A percentile compares a stretch with the other conserved stretches of the same genome.
These are phyloP conservation scores for Sitophilus oryzae DNA, from an alignment of 1,140 invertebrate genomes.

Conservation along the genomic window DNA sequence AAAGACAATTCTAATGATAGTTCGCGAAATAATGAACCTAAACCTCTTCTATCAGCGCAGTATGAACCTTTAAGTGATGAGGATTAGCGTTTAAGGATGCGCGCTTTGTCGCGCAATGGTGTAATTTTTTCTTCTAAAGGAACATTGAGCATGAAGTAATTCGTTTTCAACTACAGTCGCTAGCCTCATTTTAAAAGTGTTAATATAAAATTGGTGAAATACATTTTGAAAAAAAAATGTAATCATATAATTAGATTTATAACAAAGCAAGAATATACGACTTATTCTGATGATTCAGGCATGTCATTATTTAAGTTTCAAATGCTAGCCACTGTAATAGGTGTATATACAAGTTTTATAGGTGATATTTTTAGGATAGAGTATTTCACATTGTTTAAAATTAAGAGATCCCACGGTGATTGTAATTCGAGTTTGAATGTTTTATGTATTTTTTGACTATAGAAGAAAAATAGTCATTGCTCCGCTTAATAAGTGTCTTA, in stretches of 20 bases:
- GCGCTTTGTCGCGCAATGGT: constrained; percentile 21
- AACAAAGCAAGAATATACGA: too few relatives aligned
- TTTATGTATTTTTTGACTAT: constrained; percentile 14
- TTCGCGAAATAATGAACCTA: constrained; percentile 58
- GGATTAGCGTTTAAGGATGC: constrained; percentile 53
- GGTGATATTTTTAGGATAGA: constrained; percentile 25
- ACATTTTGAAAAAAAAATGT: too few relatives aligned
- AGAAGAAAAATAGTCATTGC: neutral
- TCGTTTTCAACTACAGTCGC: constrained; percentile 10
- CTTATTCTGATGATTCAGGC: too few relatives aligned
- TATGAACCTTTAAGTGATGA: constrained; percentile 85
- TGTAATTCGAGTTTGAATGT: constrained; percentile 24
- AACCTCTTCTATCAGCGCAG: constrained; percentile 74
- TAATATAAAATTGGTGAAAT: too few relatives aligned
- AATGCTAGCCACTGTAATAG: too few relatives aligned
- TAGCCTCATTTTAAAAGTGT: too few relatives aligned
- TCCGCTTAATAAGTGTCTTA: neutral
- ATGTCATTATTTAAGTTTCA: neutral
- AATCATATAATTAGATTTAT: too few relatives aligned
- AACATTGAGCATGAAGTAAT: constrained; percentile 9
- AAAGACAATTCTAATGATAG: constrained; percentile 44
- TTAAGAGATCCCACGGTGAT: constrained; percentile 14
- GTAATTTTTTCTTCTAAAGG: constrained; percentile 23
- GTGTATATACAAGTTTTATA: constrained; percentile 18
- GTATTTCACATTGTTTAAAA: constrained; percentile 6